Base-by-base conservation (phyloP, 1,140 invertebrate species). In the Trichoplusia ni region DNA sequence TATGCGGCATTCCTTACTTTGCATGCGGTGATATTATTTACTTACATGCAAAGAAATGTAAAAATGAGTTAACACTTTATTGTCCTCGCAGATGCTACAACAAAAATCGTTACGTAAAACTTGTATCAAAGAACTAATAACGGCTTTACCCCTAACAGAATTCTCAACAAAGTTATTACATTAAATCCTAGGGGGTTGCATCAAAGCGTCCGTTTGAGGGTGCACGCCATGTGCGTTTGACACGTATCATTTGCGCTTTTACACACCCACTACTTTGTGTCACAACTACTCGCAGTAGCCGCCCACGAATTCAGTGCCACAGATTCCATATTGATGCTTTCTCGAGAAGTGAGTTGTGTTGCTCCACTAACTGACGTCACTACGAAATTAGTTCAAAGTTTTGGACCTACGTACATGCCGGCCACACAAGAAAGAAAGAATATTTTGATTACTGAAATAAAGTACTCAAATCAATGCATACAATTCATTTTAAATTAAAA, bases 181-280 rank as follows among this genome's bases (percentile, higher is more conserved):
- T 44, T 19, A 54, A 60, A 69, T 63, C 59, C 31, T 47, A 11
- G 53, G 71, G 74, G 66, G 59, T 64, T 64, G 76, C 78, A 77
- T 77, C 69, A 78, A 77, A 67, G 71, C 64, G 51, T 65, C 64
- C 62, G 51, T 63, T 67, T 16, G 54, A 67, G 58, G 69, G 38
- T 38, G 40, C 8, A 19, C 60, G 72, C 72, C 81, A 82, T 81
- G 76, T 84, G 81, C 77, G 72, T 63, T 64, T 75, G 80, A 80
- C 80, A 75, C 81, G 75, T 58, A 58, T 83, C 73, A 84, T 84
- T 86, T 86, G 84, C 69, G 75, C 81, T 82, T 86, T 81, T 81
- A 71, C 78, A 75, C 79, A 74, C 77, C 79, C 72, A 76, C 77
- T 44, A 49, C 25, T 40, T 44, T 16, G 25, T 16, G 8, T 11